Evolutionary conservation across 2,888 invertebrate genomes (phyloP), one percentile per base, ranked within the genome.

Genomic region (Leucophenga maculata): DNA sequence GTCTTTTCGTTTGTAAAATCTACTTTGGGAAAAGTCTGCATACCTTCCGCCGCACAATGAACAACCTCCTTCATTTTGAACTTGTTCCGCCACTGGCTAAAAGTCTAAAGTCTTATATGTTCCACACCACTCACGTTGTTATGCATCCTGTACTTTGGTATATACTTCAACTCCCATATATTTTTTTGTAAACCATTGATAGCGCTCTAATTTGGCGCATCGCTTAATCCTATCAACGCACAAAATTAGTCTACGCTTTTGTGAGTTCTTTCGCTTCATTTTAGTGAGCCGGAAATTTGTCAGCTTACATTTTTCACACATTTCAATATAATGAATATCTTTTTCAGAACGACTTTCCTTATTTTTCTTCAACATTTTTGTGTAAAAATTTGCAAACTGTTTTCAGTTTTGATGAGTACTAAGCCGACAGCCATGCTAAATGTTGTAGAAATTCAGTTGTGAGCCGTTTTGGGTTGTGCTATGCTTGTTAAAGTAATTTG

Each of bases 281-380:
- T 50, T 31, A 48, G 39, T 70, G 60, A 54, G 67, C 68, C 76
- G 74, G 69, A 80, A 81, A 82, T 82, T 82, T 82, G 81, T 82
- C 81, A 83, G 81, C 79, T 84, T 82, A 75, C 70, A 83, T 83
- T 81, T 48, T 80, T 68, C 84, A 82, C 81, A 82, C 83, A 71
- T 73, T 68, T 84, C 81, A 77, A 59, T 50, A 11, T 22, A 11
- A n/a, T n/a, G n/a, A 13, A 9, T 20, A 39, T 55, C 55, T 55
- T 22, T 18, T 52, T 54, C 26, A 26, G 26, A 4, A 39, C 8
- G 22, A 26, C 31, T 60, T 60, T 31, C 14, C 31, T 31, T 14
- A 31, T n/a, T n/a, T 8, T 16, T 57, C 3, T 6, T 18, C 16
- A 18, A 44, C 60, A 32, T 54, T 54, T 54, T 54, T 54, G 54